Conservation (phyloP, 92 coral and sea anemone species). For the Siderastrea siderea region DNA sequence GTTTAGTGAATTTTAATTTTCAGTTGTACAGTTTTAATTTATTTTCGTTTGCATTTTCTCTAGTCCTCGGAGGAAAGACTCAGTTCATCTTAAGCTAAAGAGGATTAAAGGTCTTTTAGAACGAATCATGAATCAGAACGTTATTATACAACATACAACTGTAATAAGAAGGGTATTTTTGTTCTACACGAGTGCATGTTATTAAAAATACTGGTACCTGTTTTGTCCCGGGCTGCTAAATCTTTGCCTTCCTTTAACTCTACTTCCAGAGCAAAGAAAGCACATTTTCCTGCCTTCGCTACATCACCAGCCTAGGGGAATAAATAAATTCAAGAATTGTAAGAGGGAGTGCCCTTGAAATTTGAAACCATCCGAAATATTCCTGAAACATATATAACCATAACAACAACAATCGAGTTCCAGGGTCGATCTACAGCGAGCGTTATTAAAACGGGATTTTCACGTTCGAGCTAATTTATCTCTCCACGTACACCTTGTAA, state of each 20-base stretch:
- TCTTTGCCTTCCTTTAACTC: constrained; percentile 99
- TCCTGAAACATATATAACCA: neutral
- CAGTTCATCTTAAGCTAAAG: neutral
- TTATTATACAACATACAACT: neutral
- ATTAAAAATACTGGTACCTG: constrained; percentile 76
- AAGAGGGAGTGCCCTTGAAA: constrained; percentile 56
- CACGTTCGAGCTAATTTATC: neutral
- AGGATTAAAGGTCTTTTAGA: neutral
- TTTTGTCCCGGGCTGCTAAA: constrained; percentile 99
- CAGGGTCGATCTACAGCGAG: neutral
- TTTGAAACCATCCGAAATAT: neutral
- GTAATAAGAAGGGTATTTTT: neutral
- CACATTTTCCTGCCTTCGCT: constrained; percentile 97
- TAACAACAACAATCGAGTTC: constrained; percentile 12
- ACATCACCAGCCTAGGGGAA: constrained; percentile 94
- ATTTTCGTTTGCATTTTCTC: neutral
- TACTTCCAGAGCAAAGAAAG: constrained; percentile 99
- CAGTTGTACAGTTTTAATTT: neutral
- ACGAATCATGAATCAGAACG: neutral
- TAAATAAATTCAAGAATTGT: neutral
- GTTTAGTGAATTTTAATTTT: constrained; percentile 37
- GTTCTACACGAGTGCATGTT: neutral
- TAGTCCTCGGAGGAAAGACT: neutral
- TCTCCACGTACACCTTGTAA: neutral
- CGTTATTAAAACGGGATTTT: constrained; percentile 11